Evolutionary conservation across 2,888 invertebrate genomes (phyloP).

Genomic region (Volucella inanis): DNA sequence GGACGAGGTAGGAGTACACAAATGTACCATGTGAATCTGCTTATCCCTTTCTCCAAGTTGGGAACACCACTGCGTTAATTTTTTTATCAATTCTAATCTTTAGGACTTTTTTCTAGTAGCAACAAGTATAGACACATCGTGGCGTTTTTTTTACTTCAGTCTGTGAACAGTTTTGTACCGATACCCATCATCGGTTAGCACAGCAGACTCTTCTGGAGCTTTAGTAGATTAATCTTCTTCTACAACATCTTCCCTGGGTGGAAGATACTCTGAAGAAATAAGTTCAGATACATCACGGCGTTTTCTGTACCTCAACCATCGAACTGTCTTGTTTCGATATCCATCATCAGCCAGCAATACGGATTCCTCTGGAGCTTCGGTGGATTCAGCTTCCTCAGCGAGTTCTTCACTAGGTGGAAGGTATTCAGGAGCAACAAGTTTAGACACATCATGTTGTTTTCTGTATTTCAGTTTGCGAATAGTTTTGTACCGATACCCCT

Average conservation of each 20-base stretch:
- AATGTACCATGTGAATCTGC: too few relatives aligned
- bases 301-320: slow-evolving; percentile 43
- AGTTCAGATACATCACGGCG: slow-evolving; percentile 56
- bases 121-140: too few relatives aligned
- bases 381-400: slow-evolving; percentile 34
- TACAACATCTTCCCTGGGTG: slow-evolving; percentile 39
- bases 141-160: too few relatives aligned
- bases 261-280: slow-evolving; percentile 33
- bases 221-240: slow-evolving; percentile 37
- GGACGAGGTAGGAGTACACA: too few relatives aligned
- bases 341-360: slow-evolving; percentile 76
- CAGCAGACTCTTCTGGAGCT: slow-evolving; percentile 27
- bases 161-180: slow-evolving; percentile 65
- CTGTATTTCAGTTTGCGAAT: slow-evolving; percentile 78
- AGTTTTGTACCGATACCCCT: slow-evolving; percentile 79
- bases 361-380: slow-evolving; percentile 55
- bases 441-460: slow-evolving; percentile 79
- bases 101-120: too few relatives aligned
- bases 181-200: slow-evolving; percentile 48
- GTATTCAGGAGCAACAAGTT: slow-evolving; percentile 69
- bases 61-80: too few relatives aligned
- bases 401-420: slow-evolving; percentile 39
- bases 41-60: too few relatives aligned
- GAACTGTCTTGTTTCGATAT: slow-evolving; percentile 77
- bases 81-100: too few relatives aligned